A percentile compares a stretch with the other conserved stretches of the same genome.
These are phyloP conservation scores for Xenus cinereus DNA, from an alignment of 2,113 vertebrate genomes.

Conservation along the genomic window DNA sequence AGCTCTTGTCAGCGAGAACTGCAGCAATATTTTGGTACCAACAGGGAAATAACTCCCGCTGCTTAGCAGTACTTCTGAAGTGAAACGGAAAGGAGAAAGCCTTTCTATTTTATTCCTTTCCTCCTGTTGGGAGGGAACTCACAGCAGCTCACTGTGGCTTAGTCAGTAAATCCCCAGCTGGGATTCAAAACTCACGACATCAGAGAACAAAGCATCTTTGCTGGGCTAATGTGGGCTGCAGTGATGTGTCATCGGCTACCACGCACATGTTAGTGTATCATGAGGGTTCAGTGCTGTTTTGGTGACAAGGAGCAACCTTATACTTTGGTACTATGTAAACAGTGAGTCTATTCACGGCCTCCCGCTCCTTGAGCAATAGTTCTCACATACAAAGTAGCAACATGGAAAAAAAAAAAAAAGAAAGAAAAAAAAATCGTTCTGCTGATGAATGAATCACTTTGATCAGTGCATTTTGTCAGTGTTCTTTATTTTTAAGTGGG, in stretches of 20 bases:
- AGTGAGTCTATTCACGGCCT: conserved; percentile 68
- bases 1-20: neutral
- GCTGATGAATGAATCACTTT: conserved; percentile 54
- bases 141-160: conserved; percentile 56
- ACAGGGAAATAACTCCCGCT: neutral
- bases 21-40: neutral
- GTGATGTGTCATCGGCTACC: conserved; percentile 50
- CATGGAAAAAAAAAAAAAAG: conserved; percentile 67
- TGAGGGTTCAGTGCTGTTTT: conserved; percentile 60
- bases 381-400: conserved; percentile 68
- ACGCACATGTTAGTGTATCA: conserved; percentile 29
- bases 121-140: conserved; percentile 36
- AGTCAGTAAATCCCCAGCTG: conserved; percentile 72
- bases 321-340: conserved; percentile 73
- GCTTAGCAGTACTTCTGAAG: neutral
- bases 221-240: conserved; percentile 49
- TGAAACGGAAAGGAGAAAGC: conserved; percentile 32
- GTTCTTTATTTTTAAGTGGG: conserved; percentile 37
- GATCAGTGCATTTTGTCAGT: conserved; percentile 26
- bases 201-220: conserved; percentile 69
- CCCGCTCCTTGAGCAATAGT: conserved; percentile 52
- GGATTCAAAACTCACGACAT: conserved; percentile 62
- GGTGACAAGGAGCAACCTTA: conserved; percentile 72
- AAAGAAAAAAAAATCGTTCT: conserved; percentile 46
- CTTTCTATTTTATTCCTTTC: conserved; percentile 43